Percentiles rank a stretch among this genome's conserved stretches.
Conservation (phyloP, 2,113 vertebrate species). For the Panurus biarmicus region DNA sequence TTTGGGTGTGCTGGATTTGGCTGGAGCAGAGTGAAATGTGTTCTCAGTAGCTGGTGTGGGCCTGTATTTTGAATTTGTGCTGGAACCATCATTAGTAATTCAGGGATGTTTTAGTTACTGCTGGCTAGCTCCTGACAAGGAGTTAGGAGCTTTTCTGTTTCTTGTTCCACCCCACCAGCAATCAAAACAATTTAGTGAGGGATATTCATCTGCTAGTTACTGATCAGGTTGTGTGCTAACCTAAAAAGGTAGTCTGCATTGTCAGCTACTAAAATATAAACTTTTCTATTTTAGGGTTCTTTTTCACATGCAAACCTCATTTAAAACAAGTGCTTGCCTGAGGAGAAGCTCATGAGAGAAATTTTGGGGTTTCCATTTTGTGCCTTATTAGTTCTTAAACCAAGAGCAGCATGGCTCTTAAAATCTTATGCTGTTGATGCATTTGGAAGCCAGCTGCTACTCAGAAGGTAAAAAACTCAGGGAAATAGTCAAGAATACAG, state of each 20-base stretch:
- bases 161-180: not conserved
- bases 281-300: fast-evolving
- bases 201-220: not conserved
- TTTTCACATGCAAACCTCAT: not conserved
- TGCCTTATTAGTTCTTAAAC: not conserved
- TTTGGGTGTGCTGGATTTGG: not conserved
- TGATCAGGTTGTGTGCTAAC: not conserved
- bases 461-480: not conserved
- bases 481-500: not conserved
- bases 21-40: not conserved
- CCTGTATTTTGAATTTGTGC: not conserved
- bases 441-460: not conserved
- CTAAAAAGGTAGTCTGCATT: not conserved
- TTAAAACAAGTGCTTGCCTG: not conserved
- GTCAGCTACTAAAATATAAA: not conserved
- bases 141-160: not conserved
- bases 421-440: not conserved
- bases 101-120: not conserved
- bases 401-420: not conserved
- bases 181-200: not conserved
- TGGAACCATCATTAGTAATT: not conserved
- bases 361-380: not conserved
- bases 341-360: not conserved
- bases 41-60: not conserved
- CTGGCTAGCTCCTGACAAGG: not conserved